Base-by-base conservation (phyloP, 2,888 invertebrate genomes). In the Melikaiella ostensackeni region DNA sequence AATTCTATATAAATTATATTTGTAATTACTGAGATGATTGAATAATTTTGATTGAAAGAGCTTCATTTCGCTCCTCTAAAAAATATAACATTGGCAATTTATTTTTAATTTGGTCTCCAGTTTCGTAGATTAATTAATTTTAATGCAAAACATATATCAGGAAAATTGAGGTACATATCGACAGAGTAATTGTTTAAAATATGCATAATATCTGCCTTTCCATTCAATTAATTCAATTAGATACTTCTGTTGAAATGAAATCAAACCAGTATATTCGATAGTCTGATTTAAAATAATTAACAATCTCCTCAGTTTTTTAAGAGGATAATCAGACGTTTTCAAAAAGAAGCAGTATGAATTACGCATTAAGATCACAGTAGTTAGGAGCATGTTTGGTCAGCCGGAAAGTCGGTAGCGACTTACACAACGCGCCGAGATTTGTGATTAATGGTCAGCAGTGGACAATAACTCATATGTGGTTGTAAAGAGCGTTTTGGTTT, bases 371-470 rank as follows among this genome's bases (percentile, higher is more conserved):
- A 35, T 33, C 2, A 30, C 70, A 70, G 70, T 70, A 70, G 70
- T 70, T 50, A 70, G 50, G 50, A 50, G 33, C 30, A 30, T 46
- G 70, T 70, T 46, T 50, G 70, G 70, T 70, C 70, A 70, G 70
- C 70, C 70, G 30, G 70, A 50, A 46, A 70, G 70, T 70, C 33
- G 21, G 63, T 21, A 55, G 55, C 16, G 66, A 66, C 50, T 70
- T 70, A n/a, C 27, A 70, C 70, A 70, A 70, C n/a, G 50, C 19
- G 30, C 30, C 50, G 70, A 70, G 70, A 70, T 70, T 27, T 70
- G 50, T 70, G 70, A 70, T 70, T 70, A 70, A 70, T 70, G 70
- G 30, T 50, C 70, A 30, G 70, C 30, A 50, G 50, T 50, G n/a
- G 30, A 27, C 70, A 50, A 70, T 50, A 64, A 42, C 64, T 24